A percentile compares a stretch with the other conserved stretches of the same genome.
phyloP scores from a whole-genome alignment of 2,888 invertebrate genomes.

The Tineola bisselliella region DNA sequence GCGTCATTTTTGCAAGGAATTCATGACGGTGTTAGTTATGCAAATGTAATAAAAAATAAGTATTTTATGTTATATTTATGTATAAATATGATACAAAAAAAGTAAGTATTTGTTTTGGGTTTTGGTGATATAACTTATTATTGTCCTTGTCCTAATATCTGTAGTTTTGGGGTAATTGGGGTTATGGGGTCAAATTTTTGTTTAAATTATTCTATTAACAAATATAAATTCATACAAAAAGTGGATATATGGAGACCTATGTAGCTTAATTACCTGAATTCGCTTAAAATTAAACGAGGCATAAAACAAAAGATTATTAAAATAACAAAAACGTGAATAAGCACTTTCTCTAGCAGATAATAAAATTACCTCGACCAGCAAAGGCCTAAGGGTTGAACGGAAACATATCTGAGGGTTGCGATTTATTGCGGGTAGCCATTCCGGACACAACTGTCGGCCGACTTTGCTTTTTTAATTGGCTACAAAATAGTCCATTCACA shows the following conservation, averaged over 20 bases:
- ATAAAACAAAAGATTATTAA: background rate
- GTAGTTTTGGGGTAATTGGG: too few relatives aligned
- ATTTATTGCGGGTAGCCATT: slow-evolving; percentile 52
- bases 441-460: slow-evolving; percentile 44
- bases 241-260: background rate
- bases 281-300: slow-evolving; percentile 1
- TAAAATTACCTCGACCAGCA: background rate
- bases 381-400: slow-evolving; percentile 30
- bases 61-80: too few relatives aligned
- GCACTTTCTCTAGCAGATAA: background rate
- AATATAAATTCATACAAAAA: too few relatives aligned
- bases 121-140: too few relatives aligned
- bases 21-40: too few relatives aligned
- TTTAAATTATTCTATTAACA: too few relatives aligned
- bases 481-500: slow-evolving; percentile 60
- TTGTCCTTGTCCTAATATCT: too few relatives aligned
- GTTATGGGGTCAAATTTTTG: too few relatives aligned
- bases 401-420: slow-evolving; percentile 58
- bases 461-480: slow-evolving; percentile 53
- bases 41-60: too few relatives aligned
- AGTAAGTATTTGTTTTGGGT: too few relatives aligned
- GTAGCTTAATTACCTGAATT: background rate
- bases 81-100: too few relatives aligned
- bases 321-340: background rate
- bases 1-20: too few relatives aligned